A percentile compares a stretch with the other conserved stretches of the same genome.
phyloP scores from a whole-genome alignment of 2,113 vertebrate genomes.

The Syngnathus typhle region DNA sequence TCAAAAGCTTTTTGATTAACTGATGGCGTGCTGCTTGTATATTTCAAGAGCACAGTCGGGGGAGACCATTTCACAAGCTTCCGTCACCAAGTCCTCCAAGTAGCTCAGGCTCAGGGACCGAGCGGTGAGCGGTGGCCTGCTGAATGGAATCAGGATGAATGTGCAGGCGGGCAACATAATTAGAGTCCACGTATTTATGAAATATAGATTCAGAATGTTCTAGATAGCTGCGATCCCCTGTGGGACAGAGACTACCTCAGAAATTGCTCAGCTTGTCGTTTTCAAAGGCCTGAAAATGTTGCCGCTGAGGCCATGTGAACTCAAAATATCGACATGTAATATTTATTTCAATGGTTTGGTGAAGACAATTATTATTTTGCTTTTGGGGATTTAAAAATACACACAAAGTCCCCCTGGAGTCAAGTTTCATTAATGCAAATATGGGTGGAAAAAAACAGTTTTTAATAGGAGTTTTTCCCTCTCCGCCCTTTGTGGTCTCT shows the following conservation, averaged over 20 bases:
- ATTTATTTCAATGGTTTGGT: neutral
- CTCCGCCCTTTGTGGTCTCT: constrained; percentile 6
- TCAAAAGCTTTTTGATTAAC: constrained; percentile 55
- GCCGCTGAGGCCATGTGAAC: neutral
- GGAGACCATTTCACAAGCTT: constrained; percentile 30
- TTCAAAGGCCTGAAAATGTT: constrained; percentile 36
- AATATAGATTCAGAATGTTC: constrained; percentile 48
- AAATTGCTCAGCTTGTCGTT: constrained; percentile 8
- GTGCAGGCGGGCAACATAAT: constrained; percentile 46
- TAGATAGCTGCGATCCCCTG: constrained; percentile 28
- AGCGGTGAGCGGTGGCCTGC: constrained; percentile 18
- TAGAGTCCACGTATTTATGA: constrained; percentile 49
- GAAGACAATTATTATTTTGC: neutral
- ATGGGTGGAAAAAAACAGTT: neutral
- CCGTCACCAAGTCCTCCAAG: constrained; percentile 21
- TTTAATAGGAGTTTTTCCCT: constrained; percentile 5
- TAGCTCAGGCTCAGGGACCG: constrained; percentile 12
- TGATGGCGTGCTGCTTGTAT: constrained; percentile 31
- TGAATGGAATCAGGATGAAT: constrained; percentile 35
- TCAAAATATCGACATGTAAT: neutral
- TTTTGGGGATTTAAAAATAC: constrained; percentile 11
- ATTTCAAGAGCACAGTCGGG: constrained; percentile 39
- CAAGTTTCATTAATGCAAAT: constrained; percentile 3
- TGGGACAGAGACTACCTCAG: constrained; percentile 14
- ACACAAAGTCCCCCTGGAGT: constrained; percentile 2